Evolutionary conservation across 1,140 invertebrate genomes (phyloP).

Genomic region (Ylistrum balloti): DNA sequence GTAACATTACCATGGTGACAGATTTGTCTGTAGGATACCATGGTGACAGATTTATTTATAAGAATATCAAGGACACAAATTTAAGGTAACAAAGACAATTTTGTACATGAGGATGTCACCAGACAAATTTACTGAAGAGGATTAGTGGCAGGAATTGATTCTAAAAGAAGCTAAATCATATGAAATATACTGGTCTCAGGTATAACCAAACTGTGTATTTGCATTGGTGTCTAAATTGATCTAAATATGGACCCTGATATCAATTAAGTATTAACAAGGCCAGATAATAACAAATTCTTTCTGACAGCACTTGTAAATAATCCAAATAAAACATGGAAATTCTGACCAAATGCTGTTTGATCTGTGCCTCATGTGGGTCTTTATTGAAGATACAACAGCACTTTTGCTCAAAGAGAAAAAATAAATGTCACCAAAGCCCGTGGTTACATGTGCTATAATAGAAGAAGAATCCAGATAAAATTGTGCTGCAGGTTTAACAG

Average conservation of each 20-base stretch:
- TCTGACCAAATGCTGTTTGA: neutral
- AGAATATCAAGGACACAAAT: no score
- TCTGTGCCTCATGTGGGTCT: neutral
- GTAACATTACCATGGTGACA: no score
- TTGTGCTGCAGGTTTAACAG: no score
- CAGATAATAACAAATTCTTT: neutral
- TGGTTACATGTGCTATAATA: no score
- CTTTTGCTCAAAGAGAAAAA: neutral
- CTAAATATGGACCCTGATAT: neutral
- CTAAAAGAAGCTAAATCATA: neutral
- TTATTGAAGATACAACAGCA: neutral
- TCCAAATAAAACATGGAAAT: neutral
- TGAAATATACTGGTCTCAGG: no score
- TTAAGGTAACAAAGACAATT: no score
- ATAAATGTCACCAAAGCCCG: neutral
- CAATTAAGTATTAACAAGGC: neutral
- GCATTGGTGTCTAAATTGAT: neutral
- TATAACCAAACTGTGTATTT: neutral
- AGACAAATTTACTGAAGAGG: no score
- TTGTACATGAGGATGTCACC: no score
- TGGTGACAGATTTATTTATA: no score
- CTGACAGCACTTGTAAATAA: neutral
- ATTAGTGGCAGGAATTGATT: no score
- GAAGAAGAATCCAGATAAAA: no score
- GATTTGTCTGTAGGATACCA: no score